These are phyloP conservation scores for Mesopsocus fuscifrons DNA, from an alignment of 2,888 invertebrate genomes.

Conservation along the genomic window DNA sequence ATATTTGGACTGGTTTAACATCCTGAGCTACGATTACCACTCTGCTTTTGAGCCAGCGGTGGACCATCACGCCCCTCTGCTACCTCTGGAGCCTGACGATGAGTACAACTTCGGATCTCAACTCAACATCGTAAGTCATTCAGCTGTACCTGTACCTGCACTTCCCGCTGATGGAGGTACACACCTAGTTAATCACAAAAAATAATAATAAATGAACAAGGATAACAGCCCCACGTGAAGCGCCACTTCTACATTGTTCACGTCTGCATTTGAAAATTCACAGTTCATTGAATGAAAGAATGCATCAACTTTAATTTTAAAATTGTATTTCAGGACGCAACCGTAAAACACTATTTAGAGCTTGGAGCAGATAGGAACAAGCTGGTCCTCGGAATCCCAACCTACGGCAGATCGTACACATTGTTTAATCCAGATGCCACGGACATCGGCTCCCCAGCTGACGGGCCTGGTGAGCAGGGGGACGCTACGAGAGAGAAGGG, in stretches of 20 bases:
- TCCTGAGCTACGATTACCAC: conserved; percentile 82
- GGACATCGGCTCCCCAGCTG: conserved; percentile 72
- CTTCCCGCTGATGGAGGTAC: too few relatives aligned
- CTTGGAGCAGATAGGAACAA: conserved; percentile 63
- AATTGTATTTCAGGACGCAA: conserved; percentile 60
- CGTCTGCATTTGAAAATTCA: too few relatives aligned
- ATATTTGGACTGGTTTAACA: conserved; percentile 83
- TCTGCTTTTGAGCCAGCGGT: conserved; percentile 80
- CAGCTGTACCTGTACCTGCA: too few relatives aligned
- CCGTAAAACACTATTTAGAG: conserved; percentile 62
- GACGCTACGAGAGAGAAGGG: conserved; percentile 84
- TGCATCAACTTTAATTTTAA: too few relatives aligned
- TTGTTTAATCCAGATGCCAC: conserved; percentile 68
- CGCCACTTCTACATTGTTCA: too few relatives aligned
- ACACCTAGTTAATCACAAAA: too few relatives aligned
- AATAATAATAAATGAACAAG: too few relatives aligned
- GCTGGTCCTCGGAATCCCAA: conserved; percentile 69
- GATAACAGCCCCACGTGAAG: too few relatives aligned
- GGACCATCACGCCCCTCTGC: conserved; percentile 79
- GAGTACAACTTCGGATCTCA: conserved; percentile 78
- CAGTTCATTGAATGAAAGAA: too few relatives aligned
- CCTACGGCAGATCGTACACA: conserved; percentile 79
- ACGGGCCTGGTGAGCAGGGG: conserved; percentile 80
- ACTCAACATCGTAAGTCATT: conserved; percentile 62
- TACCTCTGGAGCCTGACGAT: conserved; percentile 52